phyloP scores from a whole-genome alignment of 2,888 invertebrate genomes.

The Eueremaeus valkanovi region DNA sequence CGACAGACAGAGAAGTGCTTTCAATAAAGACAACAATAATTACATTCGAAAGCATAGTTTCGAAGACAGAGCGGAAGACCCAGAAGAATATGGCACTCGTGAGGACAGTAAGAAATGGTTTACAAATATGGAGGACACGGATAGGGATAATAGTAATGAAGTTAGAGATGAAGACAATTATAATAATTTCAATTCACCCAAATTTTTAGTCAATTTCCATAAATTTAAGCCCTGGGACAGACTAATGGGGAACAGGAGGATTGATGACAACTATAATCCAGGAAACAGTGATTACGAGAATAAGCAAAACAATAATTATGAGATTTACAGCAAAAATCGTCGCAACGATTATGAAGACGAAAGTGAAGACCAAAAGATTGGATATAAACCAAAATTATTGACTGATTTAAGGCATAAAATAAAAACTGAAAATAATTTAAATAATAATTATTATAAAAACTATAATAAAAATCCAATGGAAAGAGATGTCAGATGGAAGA shows the following conservation, averaged over 20 bases:
- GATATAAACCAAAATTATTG: background rate
- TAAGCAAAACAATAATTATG: background rate
- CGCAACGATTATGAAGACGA: background rate
- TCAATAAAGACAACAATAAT: background rate
- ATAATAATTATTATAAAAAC: background rate
- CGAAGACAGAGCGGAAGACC: background rate
- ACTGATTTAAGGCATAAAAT: background rate
- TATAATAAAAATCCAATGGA: background rate
- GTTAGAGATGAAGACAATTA: conserved; percentile 1
- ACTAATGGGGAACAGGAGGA: background rate
- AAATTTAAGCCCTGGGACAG: background rate
- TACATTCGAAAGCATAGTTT: background rate
- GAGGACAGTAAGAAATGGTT: background rate
- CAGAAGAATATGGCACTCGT: background rate
- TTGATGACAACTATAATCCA: background rate
- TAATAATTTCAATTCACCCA: background rate
- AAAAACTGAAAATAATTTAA: background rate
- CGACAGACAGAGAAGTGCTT: background rate
- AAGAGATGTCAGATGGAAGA: background rate
- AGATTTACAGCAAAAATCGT: background rate
- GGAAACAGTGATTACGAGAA: background rate
- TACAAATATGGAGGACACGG: background rate
- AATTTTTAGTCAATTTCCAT: conserved; percentile 2
- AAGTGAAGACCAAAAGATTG: background rate
- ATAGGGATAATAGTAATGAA: background rate